Percentiles rank a stretch among this genome's conserved stretches.
Evolutionary conservation across 2,797 vertebrate genomes (phyloP).

Genomic region (Pteronotus mesoamericanus): DNA sequence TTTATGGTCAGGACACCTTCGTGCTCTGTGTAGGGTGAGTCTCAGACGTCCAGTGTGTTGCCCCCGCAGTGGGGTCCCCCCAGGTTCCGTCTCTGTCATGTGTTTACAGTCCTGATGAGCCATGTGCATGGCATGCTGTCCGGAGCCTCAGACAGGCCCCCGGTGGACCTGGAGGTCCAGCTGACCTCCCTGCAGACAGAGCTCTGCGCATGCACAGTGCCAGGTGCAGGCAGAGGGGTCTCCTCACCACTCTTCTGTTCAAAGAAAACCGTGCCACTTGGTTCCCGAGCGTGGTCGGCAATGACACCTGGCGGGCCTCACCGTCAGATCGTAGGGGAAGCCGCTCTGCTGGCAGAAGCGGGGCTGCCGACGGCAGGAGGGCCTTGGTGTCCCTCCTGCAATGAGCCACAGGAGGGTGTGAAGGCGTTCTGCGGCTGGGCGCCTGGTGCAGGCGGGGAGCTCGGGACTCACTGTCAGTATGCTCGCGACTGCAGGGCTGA

Average conservation of each 20-base stretch:
- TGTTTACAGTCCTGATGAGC: neutral
- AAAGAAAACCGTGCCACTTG: constrained; percentile 43
- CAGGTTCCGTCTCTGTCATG: neutral
- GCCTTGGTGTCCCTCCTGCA: too few relatives aligned
- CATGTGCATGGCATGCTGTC: neutral
- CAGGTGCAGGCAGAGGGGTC: constrained; percentile 33
- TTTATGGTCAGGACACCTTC: neutral
- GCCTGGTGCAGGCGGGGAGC: neutral
- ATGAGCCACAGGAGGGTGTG: neutral
- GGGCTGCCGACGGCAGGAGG: constrained; percentile 42
- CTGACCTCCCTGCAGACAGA: constrained; percentile 37
- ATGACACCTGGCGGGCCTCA: constrained; percentile 71
- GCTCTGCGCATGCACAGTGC: constrained; percentile 39
- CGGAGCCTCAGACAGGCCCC: neutral
- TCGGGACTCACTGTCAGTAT: neutral
- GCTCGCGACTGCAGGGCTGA: neutral
- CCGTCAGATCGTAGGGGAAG: constrained; percentile 74
- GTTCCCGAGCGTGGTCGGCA: constrained; percentile 69
- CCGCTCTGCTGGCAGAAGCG: constrained; percentile 61
- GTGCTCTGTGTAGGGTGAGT: neutral
- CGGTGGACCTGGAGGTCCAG: neutral
- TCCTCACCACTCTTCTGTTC: constrained; percentile 65
- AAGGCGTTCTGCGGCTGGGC: neutral
- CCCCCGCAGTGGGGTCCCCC: neutral
- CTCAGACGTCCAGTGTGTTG: neutral